phyloP scores from a whole-genome alignment of 2,888 invertebrate genomes.

The Calliphora vomitoria region DNA sequence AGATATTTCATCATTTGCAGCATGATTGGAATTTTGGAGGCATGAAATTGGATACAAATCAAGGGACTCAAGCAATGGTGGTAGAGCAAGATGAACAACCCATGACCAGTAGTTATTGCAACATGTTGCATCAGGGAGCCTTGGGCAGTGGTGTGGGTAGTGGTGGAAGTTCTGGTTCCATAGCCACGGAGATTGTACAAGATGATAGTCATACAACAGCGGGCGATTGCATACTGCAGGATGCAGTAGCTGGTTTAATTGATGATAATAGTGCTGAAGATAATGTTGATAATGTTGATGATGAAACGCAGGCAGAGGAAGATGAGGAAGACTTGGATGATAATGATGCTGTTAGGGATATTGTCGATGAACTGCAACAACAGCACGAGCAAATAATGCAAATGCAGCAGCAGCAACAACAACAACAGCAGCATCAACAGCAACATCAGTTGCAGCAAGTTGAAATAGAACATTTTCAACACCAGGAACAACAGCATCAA shows the following conservation, averaged over 20 bases:
- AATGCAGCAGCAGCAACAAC: constrained; percentile 71
- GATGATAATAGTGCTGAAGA: constrained; percentile 76
- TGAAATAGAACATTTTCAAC: constrained; percentile 64
- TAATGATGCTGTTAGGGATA: constrained; percentile 80
- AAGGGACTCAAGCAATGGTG: constrained; percentile 31
- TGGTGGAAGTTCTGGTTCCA: constrained; percentile 29
- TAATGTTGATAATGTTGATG: constrained; percentile 77
- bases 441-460: constrained; percentile 59
- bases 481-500: constrained; percentile 73
- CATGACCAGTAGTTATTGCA: constrained; percentile 71
- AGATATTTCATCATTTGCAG: constrained; percentile 83
- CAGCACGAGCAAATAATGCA: constrained; percentile 78
- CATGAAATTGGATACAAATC: constrained; percentile 76
- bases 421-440: constrained; percentile 64
- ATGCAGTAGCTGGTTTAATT: constrained; percentile 67
- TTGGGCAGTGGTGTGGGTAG: constrained; percentile 36
- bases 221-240: constrained; percentile 64
- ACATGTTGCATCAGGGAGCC: constrained; percentile 74
- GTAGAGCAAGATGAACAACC: constrained; percentile 60
- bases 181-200: constrained; percentile 62
- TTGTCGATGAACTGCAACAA: constrained; percentile 81
- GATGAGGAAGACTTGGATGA: constrained; percentile 75
- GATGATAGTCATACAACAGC: constrained; percentile 65
- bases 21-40: constrained; percentile 84
- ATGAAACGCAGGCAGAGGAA: constrained; percentile 77